Evolutionary conservation across 2,113 vertebrate genomes (phyloP), one percentile per base, ranked within the genome.

Genomic region (Willisornis vidua): DNA sequence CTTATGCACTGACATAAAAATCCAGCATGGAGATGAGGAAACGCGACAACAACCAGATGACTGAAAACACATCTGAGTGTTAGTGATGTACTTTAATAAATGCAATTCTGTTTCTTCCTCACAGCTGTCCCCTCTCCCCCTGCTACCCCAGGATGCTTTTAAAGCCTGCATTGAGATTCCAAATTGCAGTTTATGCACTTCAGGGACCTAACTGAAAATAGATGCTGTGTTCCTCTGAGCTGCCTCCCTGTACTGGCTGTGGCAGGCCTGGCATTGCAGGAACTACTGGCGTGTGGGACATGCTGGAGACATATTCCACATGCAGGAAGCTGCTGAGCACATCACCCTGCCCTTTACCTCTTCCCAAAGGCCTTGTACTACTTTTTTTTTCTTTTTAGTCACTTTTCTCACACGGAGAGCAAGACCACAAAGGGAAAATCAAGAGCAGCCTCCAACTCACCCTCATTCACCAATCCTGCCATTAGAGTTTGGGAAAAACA

Each of bases 401-500:
- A 39, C 51, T 78, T 71, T 33, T 23, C 37, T 84, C 19, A 37
- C 19, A 58, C 16, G 9, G 23, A 39, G 26, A 51, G 3, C 37
- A 37, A 51, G 49, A 57, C 7, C 15, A 8, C 52, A 41, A 37
- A 72, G 25, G 17, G 33, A 51, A 86, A 85, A 91, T 61, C 0
- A 3, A 67, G 16, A 71, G 19, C 43, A 67, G 46, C 13, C 10
- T 74, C 19, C 29, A 78, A 18, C 3, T 37, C 72, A 10, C 19
- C 5, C 6, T 37, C 7, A 3, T 20, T 3, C 3, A 2, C 2
- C 1, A 1, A 0, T 57, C 26, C 31, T 1, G 4, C 5, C 3
- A 6, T 48, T 63, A 84, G 8, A 4, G 2, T 89, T 94, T 1
- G 0, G 62, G 37, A 55, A 86, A 94, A 92, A 66, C 31, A 90